Conservation (phyloP, 2,888 invertebrate genomes). For the Ecliptopera silaceata region DNA sequence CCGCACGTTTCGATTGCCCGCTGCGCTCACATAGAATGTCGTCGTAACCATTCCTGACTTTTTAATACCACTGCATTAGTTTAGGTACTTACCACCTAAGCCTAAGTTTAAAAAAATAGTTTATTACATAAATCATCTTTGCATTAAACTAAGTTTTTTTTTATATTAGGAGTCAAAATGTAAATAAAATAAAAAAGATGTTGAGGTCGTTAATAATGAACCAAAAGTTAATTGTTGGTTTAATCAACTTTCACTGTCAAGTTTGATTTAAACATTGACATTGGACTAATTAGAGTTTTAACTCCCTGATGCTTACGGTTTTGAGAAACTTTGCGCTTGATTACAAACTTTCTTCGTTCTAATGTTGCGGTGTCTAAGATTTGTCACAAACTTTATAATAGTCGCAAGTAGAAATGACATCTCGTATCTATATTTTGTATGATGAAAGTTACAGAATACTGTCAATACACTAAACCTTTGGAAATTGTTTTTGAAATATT, state of each 20-base stretch:
- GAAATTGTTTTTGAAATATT: too few relatives aligned
- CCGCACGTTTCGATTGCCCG: constrained; percentile 51
- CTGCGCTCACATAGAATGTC: constrained; percentile 33
- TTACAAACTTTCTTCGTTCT: constrained; percentile 16
- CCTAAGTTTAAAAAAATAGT: background rate
- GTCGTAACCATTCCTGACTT: constrained; percentile 25
- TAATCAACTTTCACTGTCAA: background rate
- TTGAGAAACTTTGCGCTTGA: constrained; percentile 6
- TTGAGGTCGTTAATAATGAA: background rate
- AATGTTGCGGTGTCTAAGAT: background rate
- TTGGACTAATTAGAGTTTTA: background rate
- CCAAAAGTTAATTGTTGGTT: background rate
- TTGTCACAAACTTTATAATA: background rate
- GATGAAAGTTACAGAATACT: too few relatives aligned
- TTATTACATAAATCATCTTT: too few relatives aligned
- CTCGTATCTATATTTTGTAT: too few relatives aligned
- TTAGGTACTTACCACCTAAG: background rate
- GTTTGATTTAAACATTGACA: background rate
- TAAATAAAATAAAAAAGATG: too few relatives aligned
- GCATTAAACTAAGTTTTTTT: too few relatives aligned
- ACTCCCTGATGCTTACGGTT: background rate
- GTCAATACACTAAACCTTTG: too few relatives aligned
- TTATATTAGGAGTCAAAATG: too few relatives aligned
- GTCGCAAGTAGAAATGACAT: background rate
- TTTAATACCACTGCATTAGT: constrained; percentile 7